These are phyloP conservation scores for Hecatera dysodea DNA, from an alignment of 2,888 invertebrate genomes.

Conservation along the genomic window DNA sequence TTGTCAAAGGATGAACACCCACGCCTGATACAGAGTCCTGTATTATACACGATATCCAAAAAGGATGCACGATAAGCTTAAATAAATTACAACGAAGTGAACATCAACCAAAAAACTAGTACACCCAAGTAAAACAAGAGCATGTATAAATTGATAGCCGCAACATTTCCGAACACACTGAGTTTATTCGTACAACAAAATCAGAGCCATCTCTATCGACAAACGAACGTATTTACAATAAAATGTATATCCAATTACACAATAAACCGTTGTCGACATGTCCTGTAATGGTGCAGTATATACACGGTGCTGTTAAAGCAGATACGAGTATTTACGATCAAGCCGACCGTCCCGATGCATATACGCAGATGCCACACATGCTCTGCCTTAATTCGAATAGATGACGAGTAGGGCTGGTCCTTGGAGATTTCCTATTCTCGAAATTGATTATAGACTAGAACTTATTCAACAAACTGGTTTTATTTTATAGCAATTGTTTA, in stretches of 20 bases:
- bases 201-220: constrained; percentile 43
- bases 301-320: constrained; percentile 83
- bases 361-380: constrained; percentile 90
- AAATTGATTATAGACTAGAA: too few species aligned
- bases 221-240: constrained; percentile 63
- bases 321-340: constrained; percentile 88
- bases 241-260: constrained; percentile 72
- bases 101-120: constrained; percentile 17
- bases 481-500: neutral
- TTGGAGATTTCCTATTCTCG: constrained; percentile 3
- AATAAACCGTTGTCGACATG: constrained; percentile 79
- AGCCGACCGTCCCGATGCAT: constrained; percentile 78
- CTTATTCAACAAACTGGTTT: neutral
- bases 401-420: constrained; percentile 83
- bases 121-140: constrained; percentile 42
- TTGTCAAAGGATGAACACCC: constrained; percentile 5
- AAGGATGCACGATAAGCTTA: constrained; percentile 30
- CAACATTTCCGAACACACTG: constrained; percentile 32
- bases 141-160: constrained; percentile 49
- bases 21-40: neutral
- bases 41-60: constrained; percentile 25
- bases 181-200: constrained; percentile 55
- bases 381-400: constrained; percentile 89
- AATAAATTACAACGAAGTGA: constrained; percentile 10
- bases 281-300: constrained; percentile 72